Base-by-base conservation (phyloP, 2,888 invertebrate genomes). In the Pocota personata region DNA sequence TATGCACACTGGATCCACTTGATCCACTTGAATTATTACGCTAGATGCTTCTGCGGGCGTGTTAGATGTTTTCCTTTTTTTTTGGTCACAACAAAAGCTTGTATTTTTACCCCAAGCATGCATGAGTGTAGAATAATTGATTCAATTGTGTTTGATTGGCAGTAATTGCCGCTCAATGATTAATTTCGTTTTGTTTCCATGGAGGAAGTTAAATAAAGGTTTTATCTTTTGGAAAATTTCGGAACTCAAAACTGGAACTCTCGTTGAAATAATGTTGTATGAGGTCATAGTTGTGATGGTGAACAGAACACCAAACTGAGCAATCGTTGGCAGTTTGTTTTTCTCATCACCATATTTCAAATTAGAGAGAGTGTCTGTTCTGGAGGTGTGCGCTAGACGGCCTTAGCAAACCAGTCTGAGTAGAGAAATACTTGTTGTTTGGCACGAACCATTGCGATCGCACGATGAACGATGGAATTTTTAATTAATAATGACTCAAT, bases 121-220 rank as follows among this genome's bases (percentile, higher is more conserved):
- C 7, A 30, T 64, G 55, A 37, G 64, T 66, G 48, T 32, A 48
- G 19, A 35, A 72, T 77, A 77, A 82, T 82, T 82, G 77, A 67
- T 55, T 84, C 48, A 84, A 84, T 84, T 79, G 79, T 7, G 40
- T 58, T 79, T 79, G 69, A 79, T 84, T 84, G 57, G 73, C 37
- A 48, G 78, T 62, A 67, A 83, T 83, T 78, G 66, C 52, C 46
- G 57, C 43, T 62, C 37, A 67, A 57, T 72, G 24, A 48, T 55
- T 52, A 69, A 19, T 43, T 78, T 62, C 60, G 46, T 64, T 24
- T 19, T 40, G 16, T 30, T 46, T 62, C 30, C 50, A 69, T 24
- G 7, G 58, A 77, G 60, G 60, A 77, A 77, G 69, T 50, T 30
- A 27, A 37, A 21, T 10, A 12, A 24, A 6, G 6, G 0, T 27